Conservation (phyloP, 2,888 invertebrate species). For the Rhingia campestris region DNA sequence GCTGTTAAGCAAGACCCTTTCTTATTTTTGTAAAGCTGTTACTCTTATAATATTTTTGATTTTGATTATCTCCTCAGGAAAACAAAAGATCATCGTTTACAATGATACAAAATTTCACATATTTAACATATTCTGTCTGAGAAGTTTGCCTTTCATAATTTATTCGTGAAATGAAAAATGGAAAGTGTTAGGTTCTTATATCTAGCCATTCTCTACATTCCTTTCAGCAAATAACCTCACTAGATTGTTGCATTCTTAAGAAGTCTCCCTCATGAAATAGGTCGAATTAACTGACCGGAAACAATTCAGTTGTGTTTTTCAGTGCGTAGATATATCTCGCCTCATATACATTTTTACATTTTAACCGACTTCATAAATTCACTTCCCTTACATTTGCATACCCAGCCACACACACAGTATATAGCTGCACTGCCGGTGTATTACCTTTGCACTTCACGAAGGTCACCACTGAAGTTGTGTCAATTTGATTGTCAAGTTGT, state of each 20-base stretch:
- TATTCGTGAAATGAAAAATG: too few relatives aligned
- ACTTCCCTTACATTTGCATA: not conserved
- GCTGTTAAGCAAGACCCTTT: too few relatives aligned
- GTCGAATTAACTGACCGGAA: conserved; percentile 67
- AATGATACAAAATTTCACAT: too few relatives aligned
- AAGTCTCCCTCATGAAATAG: conserved; percentile 23
- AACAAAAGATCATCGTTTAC: too few relatives aligned
- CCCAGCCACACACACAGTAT: too few relatives aligned
- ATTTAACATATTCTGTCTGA: too few relatives aligned
- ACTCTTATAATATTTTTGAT: too few relatives aligned
- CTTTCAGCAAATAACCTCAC: not conserved
- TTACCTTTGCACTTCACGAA: conserved; percentile 49
- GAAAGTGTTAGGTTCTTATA: not conserved
- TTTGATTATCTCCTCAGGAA: too few relatives aligned
- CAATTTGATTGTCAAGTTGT: conserved; percentile 26
- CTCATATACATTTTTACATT: conserved; percentile 55
- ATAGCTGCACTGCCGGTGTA: not conserved
- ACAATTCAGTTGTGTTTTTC: conserved; percentile 28
- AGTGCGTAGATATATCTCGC: conserved; percentile 27
- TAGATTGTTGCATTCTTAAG: conserved; percentile 21
- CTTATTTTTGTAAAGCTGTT: too few relatives aligned
- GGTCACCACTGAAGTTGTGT: conserved; percentile 31
- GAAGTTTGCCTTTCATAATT: too few relatives aligned
- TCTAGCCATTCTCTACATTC: not conserved
- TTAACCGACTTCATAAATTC: conserved; percentile 56